Conservation (phyloP, 2,888 invertebrate genomes). For the Temnothorax ravouxi region DNA sequence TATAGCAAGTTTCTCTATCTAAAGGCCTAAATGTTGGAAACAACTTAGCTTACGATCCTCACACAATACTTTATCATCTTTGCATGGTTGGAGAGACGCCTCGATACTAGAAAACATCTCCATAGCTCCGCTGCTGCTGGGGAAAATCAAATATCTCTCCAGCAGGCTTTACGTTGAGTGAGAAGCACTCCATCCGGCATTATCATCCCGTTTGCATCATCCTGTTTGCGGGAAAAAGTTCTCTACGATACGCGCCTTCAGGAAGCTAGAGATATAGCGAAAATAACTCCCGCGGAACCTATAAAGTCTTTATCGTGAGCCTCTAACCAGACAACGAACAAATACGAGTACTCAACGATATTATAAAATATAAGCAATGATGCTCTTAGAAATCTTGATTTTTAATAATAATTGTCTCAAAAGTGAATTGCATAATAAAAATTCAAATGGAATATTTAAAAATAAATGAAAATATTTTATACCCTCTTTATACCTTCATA, state of each 20-base stretch:
- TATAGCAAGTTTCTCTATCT: not conserved
- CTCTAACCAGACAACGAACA: conserved; percentile 58
- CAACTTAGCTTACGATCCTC: conserved; percentile 33
- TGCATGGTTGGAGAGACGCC: conserved; percentile 3
- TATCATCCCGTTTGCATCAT: conserved; percentile 69
- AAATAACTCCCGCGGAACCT: conserved; percentile 65
- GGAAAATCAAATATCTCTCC: conserved; percentile 77
- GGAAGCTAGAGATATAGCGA: conserved; percentile 60
- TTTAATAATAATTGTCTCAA: not conserved
- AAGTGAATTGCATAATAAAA: not conserved
- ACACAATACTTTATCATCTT: conserved; percentile 34
- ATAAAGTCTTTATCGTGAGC: conserved; percentile 57
- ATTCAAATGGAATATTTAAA: not conserved
- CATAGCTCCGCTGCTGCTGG: not conserved
- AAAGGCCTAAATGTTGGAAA: conserved; percentile 19
- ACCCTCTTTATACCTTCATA: not conserved
- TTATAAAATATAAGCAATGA: not conserved
- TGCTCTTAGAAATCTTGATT: not conserved
- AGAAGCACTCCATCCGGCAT: conserved; percentile 62
- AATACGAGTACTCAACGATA: conserved; percentile 28
- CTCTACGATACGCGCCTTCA: conserved; percentile 41
- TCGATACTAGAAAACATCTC: conserved; percentile 31
- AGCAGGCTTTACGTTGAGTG: conserved; percentile 48
- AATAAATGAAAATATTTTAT: not conserved
- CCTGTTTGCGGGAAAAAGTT: conserved; percentile 65